Evolutionary conservation across 2,113 vertebrate genomes (phyloP).

Genomic region (Psephotus haematonotus): DNA sequence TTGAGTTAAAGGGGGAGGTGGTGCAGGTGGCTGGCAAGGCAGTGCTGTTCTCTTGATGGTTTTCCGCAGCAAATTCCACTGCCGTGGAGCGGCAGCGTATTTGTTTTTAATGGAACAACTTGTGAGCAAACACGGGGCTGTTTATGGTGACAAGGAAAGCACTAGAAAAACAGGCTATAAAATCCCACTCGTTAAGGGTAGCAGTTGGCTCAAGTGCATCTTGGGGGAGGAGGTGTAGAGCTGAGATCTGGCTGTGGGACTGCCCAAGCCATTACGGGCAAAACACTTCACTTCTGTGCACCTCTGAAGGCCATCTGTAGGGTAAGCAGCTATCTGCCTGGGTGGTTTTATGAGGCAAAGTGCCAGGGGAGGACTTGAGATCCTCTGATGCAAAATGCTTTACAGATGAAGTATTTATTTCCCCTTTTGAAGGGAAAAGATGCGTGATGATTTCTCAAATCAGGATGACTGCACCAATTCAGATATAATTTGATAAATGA

Average conservation of each 20-base stretch:
- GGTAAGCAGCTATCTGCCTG: background rate
- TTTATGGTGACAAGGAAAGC: slow-evolving; percentile 21
- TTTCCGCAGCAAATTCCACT: slow-evolving; percentile 44
- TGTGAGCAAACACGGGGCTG: slow-evolving; percentile 35
- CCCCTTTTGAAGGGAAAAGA: slow-evolving; percentile 24
- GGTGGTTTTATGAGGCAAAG: background rate
- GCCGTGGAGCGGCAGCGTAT: background rate
- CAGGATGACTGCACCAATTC: slow-evolving; percentile 9
- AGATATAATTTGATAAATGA: slow-evolving; percentile 47
- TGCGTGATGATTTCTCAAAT: slow-evolving; percentile 3
- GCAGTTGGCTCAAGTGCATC: background rate
- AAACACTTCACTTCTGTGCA: background rate
- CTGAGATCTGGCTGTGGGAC: background rate
- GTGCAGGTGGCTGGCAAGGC: slow-evolving; percentile 42
- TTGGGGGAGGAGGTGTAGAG: background rate
- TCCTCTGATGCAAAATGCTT: background rate
- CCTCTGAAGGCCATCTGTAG: background rate
- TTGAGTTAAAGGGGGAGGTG: slow-evolving; percentile 19
- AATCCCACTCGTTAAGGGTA: background rate
- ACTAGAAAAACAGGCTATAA: slow-evolving; percentile 5
- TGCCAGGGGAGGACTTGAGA: background rate
- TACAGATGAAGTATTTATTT: slow-evolving; percentile 36
- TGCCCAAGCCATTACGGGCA: background rate
- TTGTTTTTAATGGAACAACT: slow-evolving; percentile 44
- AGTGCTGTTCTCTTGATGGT: background rate